Evolutionary conservation across 23 tunicate species (phyloP).

Genomic region (Styela clava): DNA sequence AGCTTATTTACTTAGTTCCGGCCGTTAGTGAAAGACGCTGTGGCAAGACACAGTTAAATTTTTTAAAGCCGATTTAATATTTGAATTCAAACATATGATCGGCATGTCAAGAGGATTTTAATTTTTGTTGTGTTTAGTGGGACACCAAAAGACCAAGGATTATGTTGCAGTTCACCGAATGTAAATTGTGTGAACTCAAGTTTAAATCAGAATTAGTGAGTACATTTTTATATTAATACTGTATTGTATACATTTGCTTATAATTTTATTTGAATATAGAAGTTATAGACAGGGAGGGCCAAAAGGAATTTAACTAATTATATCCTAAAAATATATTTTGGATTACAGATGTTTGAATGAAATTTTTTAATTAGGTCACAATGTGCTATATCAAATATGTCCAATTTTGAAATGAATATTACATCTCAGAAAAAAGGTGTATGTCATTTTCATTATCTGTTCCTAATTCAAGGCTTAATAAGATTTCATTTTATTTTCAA

Average conservation of each 20-base stretch:
- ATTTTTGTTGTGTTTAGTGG: neutral
- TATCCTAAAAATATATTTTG: too few species aligned
- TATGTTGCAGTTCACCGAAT: conserved; percentile 22
- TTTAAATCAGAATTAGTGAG: conserved; percentile 49
- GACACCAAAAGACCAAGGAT: neutral
- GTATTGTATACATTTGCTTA: neutral
- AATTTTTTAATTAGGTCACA: too few species aligned
- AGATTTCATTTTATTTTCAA: too few species aligned
- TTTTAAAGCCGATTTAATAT: neutral
- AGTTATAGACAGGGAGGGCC: too few species aligned
- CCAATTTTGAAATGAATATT: too few species aligned
- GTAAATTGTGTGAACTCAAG: conserved; percentile 45
- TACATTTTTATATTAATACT: neutral
- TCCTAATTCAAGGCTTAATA: too few species aligned
- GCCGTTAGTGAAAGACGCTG: neutral
- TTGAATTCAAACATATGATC: neutral
- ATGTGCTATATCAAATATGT: too few species aligned
- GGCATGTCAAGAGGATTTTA: neutral
- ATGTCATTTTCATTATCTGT: too few species aligned
- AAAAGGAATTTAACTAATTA: too few species aligned
- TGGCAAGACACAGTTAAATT: neutral
- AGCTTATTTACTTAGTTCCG: neutral
- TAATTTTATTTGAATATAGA: conserved; percentile 1
- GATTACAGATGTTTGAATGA: too few species aligned
- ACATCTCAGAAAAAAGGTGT: too few species aligned